Conservation (phyloP, 2,888 invertebrate genomes). For the Microctonus hyperodae region DNA sequence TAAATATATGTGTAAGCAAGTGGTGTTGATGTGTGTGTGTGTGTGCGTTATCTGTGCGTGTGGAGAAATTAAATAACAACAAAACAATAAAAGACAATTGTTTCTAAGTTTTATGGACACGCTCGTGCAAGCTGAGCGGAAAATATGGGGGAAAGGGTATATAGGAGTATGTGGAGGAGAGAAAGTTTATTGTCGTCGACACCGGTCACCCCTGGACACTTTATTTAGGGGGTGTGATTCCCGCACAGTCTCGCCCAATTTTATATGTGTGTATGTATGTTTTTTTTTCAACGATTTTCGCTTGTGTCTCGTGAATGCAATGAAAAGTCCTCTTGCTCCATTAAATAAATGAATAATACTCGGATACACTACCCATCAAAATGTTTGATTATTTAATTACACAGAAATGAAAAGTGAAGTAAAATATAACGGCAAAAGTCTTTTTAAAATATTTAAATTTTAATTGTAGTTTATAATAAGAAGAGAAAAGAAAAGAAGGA, state of each 20-base stretch:
- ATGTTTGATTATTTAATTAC: too few relatives aligned
- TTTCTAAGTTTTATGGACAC: slow-evolving; percentile 62
- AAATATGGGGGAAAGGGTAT: slow-evolving; percentile 24
- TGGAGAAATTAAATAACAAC: slow-evolving; percentile 64
- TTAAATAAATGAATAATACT: not conserved
- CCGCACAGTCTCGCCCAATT: slow-evolving; percentile 28
- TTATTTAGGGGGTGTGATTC: slow-evolving; percentile 52
- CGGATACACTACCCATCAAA: not conserved
- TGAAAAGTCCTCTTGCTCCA: not conserved
- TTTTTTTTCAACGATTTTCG: slow-evolving; percentile 10
- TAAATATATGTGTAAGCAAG: slow-evolving; percentile 3
- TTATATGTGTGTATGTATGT: slow-evolving; percentile 24
- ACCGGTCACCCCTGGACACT: slow-evolving; percentile 48
- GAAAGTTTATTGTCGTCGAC: slow-evolving; percentile 52
- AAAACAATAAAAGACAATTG: slow-evolving; percentile 64
- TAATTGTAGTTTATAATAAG: slow-evolving; percentile 12
- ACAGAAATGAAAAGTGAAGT: too few relatives aligned
- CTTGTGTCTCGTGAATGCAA: slow-evolving; percentile 26
- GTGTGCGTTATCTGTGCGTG: slow-evolving; percentile 33
- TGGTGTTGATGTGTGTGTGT: slow-evolving; percentile 28
- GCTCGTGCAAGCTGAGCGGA: slow-evolving; percentile 27
- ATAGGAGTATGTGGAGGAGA: slow-evolving; percentile 41
- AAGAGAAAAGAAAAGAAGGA: slow-evolving; percentile 55
- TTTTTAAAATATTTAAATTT: too few relatives aligned
- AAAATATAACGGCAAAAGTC: not conserved